Base-by-base conservation (phyloP, 2,797 vertebrate species). In the Syngnathus acus region DNA sequence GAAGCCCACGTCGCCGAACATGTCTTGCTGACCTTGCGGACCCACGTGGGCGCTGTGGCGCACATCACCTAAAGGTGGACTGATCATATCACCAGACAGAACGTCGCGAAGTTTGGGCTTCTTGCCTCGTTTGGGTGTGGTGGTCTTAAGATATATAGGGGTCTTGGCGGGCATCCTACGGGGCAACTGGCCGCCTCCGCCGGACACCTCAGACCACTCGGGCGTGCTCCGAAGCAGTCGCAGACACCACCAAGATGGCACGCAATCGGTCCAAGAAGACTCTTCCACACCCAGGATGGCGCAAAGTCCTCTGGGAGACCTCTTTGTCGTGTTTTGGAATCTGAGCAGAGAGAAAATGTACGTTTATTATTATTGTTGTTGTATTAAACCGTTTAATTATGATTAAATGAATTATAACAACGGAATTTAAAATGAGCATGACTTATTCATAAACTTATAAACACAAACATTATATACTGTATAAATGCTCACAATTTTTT, bases 1-100 rank as follows among this genome's bases (percentile, higher is more conserved):
- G 80, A 94, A 94, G n/a, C 86, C 87, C 59, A 94, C 88, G 10
- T 94, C 93, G 4, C 93, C 93, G 3, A 94, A 94, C 92, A 93
- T 93, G 86, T 92, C 92, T 0, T 84, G 84, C 62, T 91, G 78
- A 0, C 93, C 92, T 0, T 91, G 88, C 0, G 84, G 85, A 10
- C 93, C 93, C 43, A 94, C 91, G 6, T 94, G 93, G 13, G 92
- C 92, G 0, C 91, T 93, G 88, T 94, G 93, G 2, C 91, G 89
- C 1, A 94, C 86, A 39, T 94, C 93, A 0, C 93, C 93, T 66
- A 94, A 79, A 0, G 93, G 93, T 0, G 93, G 92, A 76, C 93
- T 94, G 78, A 94, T 93, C 93, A 93, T 93, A 59, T 94, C 91
- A 0, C 93, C 87, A 0, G 93, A 93, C 8, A 94, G 87, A 78